Evolutionary conservation across 2,888 invertebrate genomes (phyloP).

Genomic region (Diarsia dahlii): DNA sequence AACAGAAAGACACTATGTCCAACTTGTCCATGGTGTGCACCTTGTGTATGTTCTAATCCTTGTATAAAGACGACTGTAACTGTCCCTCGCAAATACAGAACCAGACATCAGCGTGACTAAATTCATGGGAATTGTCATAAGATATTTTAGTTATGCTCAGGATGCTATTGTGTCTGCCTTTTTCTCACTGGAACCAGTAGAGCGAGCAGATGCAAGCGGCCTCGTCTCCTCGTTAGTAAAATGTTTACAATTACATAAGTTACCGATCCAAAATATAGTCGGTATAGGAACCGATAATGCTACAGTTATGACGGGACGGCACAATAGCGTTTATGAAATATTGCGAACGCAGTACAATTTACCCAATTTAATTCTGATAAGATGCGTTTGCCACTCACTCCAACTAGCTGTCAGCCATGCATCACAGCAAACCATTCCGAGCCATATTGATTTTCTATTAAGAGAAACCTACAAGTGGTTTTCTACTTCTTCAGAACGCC

Average conservation of each 20-base stretch:
- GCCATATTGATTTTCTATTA: not conserved
- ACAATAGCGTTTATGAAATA: not conserved
- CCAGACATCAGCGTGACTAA: conserved; percentile 2
- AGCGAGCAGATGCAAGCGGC: conserved; percentile 2
- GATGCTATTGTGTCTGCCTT: not conserved
- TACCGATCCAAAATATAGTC: not conserved
- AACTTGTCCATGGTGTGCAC: too few species aligned
- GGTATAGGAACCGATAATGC: not conserved
- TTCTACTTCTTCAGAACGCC: not conserved
- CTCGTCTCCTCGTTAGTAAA: not conserved
- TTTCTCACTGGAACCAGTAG: not conserved
- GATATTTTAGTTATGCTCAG: not conserved
- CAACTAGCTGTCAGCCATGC: not conserved
- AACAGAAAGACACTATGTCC: too few species aligned
- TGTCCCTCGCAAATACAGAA: too few species aligned
- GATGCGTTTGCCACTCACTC: not conserved
- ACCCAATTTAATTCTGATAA: not conserved
- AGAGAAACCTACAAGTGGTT: not conserved
- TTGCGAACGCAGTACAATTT: not conserved
- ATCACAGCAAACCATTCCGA: not conserved
- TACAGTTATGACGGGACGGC: not conserved
- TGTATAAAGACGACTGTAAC: too few species aligned
- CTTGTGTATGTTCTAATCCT: too few species aligned
- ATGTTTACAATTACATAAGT: not conserved
- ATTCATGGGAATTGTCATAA: conserved; percentile 1